Conservation (phyloP, 2,113 vertebrate species). For the Anoplopoma fimbria region DNA sequence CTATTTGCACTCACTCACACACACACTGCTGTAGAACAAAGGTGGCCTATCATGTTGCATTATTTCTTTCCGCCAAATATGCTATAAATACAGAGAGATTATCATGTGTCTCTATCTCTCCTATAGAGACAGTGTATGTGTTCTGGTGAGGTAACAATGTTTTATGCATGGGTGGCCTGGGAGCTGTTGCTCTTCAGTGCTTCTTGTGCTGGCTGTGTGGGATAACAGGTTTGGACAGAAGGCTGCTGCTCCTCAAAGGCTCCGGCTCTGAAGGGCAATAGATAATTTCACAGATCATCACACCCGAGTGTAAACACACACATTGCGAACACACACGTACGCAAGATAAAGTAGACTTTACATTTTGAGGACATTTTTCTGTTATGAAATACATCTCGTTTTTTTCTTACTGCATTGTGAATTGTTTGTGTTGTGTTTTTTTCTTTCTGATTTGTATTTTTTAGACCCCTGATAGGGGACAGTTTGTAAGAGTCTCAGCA, state of each 20-base stretch:
- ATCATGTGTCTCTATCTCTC: background rate
- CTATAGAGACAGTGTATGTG: slow-evolving; percentile 21
- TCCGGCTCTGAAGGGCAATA: slow-evolving; percentile 49
- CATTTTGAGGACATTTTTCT: background rate
- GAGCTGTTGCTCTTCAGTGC: slow-evolving; percentile 34
- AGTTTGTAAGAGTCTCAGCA: background rate
- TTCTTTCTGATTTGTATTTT: slow-evolving; percentile 1
- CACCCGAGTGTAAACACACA: slow-evolving; percentile 54
- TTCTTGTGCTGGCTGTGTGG: slow-evolving; percentile 31
- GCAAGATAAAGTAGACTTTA: background rate
- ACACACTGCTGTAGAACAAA: background rate
- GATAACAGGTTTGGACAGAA: slow-evolving; percentile 65
- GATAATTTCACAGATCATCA: slow-evolving; percentile 74
- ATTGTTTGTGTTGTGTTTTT: background rate
- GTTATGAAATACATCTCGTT: background rate
- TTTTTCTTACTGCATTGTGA: background rate
- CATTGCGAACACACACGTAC: slow-evolving; percentile 17
- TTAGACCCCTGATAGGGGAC: background rate
- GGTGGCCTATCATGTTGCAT: slow-evolving; percentile 3
- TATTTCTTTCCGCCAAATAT: slow-evolving; percentile 3
- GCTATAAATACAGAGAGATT: background rate
- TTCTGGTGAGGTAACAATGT: slow-evolving; percentile 49
- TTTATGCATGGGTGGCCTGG: slow-evolving; percentile 56
- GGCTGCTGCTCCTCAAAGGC: slow-evolving; percentile 61
- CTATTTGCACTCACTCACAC: background rate